These are phyloP conservation scores for Mastacembelus armatus DNA, from an alignment of 2,797 vertebrate species.

Conservation along the genomic window DNA sequence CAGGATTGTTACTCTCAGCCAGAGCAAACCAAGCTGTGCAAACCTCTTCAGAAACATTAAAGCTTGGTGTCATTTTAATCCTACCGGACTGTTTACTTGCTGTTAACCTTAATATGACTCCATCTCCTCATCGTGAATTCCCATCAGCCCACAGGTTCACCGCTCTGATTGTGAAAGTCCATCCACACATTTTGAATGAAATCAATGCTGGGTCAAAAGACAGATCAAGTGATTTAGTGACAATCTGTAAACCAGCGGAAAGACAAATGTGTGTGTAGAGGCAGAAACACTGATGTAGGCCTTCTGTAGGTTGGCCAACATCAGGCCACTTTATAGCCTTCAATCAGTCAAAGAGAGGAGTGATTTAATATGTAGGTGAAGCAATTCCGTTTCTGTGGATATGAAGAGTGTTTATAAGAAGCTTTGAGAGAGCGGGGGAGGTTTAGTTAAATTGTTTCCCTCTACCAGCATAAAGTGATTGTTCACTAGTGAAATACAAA, in stretches of 20 bases:
- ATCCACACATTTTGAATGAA: constrained; percentile 23
- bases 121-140: constrained; percentile 18
- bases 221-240: constrained; percentile 12
- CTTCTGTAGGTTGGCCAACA: too few species aligned
- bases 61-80: constrained; percentile 41
- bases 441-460: constrained; percentile 53
- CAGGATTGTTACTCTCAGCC: constrained; percentile 37
- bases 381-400: constrained; percentile 31
- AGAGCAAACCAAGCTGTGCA: constrained; percentile 71
- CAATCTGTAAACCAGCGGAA: constrained; percentile 18
- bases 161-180: neutral
- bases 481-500: constrained; percentile 54
- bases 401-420: constrained; percentile 37
- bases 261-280: constrained; percentile 1
- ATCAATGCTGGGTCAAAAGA: neutral
- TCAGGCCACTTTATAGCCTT: constrained; percentile 16
- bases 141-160: constrained; percentile 17
- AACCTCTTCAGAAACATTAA: constrained; percentile 55
- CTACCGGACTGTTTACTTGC: constrained; percentile 40
- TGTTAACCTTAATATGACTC: constrained; percentile 49
- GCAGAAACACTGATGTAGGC: constrained; percentile 1
- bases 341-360: constrained; percentile 14
- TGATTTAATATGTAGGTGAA: constrained; percentile 24
- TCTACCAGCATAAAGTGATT: constrained; percentile 46
- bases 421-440: constrained; percentile 38